Evolutionary conservation across 2,797 vertebrate genomes (phyloP).

Genomic region (Hyperoplus immaculatus): DNA sequence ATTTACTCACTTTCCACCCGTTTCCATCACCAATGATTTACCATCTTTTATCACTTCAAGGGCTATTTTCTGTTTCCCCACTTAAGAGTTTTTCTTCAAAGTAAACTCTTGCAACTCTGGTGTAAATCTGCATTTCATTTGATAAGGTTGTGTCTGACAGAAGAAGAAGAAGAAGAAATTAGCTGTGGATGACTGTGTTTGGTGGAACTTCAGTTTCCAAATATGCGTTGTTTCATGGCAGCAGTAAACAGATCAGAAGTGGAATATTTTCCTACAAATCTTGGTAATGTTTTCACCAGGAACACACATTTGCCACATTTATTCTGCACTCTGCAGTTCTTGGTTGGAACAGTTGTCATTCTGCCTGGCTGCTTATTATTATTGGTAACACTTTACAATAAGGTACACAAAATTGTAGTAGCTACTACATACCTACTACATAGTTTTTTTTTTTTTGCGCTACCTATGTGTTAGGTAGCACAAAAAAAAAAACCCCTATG

Average conservation of each 20-base stretch:
- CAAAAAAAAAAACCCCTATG: too few relatives aligned
- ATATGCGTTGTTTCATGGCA: constrained; percentile 5
- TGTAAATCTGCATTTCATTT: neutral
- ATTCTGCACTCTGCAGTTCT: constrained; percentile 1
- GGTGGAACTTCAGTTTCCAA: constrained; percentile 13
- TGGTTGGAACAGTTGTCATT: neutral
- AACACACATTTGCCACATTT: constrained; percentile 21
- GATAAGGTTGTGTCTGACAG: neutral
- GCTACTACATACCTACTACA: too few relatives aligned
- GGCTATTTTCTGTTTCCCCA: neutral
- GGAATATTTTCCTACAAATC: neutral
- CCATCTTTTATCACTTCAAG: neutral
- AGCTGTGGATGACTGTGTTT: neutral
- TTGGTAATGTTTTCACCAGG: constrained; percentile 6
- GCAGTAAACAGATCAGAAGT: constrained; percentile 18
- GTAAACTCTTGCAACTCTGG: constrained; percentile 20
- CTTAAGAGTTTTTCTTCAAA: neutral
- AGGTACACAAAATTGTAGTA: too few relatives aligned
- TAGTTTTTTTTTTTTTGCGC: too few relatives aligned
- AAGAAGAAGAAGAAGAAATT: neutral
- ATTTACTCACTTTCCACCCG: neutral
- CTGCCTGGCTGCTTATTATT: constrained; percentile 2
- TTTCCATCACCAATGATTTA: constrained; percentile 18
- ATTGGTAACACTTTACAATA: too few relatives aligned
- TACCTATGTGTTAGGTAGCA: too few relatives aligned